Base-by-base conservation (phyloP, 2,888 invertebrate genomes). In the Lithophane semibrunnea region DNA sequence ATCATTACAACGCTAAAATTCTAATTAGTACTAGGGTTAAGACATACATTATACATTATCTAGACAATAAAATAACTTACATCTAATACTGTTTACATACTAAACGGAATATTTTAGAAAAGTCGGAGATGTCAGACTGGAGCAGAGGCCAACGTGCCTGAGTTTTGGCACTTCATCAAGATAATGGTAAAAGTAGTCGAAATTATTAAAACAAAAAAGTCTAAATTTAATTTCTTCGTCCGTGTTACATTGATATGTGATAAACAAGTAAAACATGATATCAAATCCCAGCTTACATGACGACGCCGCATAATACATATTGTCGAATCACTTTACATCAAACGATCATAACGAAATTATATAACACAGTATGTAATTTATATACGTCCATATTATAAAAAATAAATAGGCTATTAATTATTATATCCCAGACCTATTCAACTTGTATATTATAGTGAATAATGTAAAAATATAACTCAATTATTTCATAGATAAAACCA, bases 21-120 rank as follows among this genome's bases (percentile, higher is more conserved):
- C 91, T 92, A 93, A 92, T 93, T 92, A 93, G 86, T 88, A 91
- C 94, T 96, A 96, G 88, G 94, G 93, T 95, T 96, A 95, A 94
- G 94, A 95, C 95, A 94, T 96, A 95, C 94, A 94, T 94, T 94
- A 94, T 95, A 95, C 94, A 94, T 94, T 94, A 95, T 91, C 93
- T 95, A 95, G 92, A 94, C 92, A 94, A 92, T 95, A 95, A 92
- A 94, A 94, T 96, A 94, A 94, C 95, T 96, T 96, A 96, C 90
- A 91, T 88, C 95, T 95, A 96, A 80, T 91, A 94, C 91, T 93
- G 95, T 94, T 95, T 93, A 95, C 91, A 92, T 92, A 88, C 94
- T 95, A 95, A 94, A 92, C 93, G 92, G 95, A 95, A 94, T 94
- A 94, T 92, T 93, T 92, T 91, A 83, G 89, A 91, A 88, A 92